These are phyloP conservation scores for Pocillopora meandrina DNA, from an alignment of 92 coral and sea anemone species.

Conservation along the genomic window DNA sequence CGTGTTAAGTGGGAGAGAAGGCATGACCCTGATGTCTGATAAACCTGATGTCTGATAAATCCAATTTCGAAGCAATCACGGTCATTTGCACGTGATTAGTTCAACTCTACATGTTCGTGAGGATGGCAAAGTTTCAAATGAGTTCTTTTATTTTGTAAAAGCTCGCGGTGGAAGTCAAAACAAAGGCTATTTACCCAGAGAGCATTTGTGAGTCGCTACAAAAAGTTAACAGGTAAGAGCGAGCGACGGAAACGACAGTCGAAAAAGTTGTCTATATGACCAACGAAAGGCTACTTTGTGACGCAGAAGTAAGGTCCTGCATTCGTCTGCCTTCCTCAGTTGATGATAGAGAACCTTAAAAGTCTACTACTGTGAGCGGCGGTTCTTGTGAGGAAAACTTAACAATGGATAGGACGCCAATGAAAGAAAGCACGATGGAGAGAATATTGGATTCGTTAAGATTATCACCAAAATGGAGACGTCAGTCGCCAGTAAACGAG, in stretches of 20 bases:
- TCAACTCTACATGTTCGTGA: conserved; percentile 7
- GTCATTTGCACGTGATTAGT: conserved; percentile 24
- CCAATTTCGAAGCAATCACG: conserved; percentile 13
- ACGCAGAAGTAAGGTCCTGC: background rate
- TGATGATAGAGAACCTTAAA: background rate
- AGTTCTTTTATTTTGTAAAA: conserved; percentile 7
- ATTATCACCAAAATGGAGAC: conserved; percentile 21
- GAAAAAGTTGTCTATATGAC: conserved; percentile 2
- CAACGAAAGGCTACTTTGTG: conserved; percentile 13
- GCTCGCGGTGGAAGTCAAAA: conserved; percentile 1
- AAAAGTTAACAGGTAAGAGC: conserved; percentile 2
- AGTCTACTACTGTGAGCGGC: background rate
- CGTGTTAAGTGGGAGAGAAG: background rate
- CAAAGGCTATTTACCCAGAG: conserved; percentile 11
- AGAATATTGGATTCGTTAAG: conserved; percentile 29
- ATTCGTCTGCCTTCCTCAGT: background rate
- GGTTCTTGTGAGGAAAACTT: background rate
- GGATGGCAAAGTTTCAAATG: background rate
- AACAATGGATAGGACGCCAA: conserved; percentile 8
- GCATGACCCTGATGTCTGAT: background rate
- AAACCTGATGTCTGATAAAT: background rate
- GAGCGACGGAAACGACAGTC: background rate
- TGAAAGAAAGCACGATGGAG: conserved; percentile 17
- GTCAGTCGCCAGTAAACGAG: background rate
- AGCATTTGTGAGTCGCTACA: background rate